These are phyloP conservation scores for Azemiops feae DNA, from an alignment of 2,113 vertebrate species.

Conservation along the genomic window DNA sequence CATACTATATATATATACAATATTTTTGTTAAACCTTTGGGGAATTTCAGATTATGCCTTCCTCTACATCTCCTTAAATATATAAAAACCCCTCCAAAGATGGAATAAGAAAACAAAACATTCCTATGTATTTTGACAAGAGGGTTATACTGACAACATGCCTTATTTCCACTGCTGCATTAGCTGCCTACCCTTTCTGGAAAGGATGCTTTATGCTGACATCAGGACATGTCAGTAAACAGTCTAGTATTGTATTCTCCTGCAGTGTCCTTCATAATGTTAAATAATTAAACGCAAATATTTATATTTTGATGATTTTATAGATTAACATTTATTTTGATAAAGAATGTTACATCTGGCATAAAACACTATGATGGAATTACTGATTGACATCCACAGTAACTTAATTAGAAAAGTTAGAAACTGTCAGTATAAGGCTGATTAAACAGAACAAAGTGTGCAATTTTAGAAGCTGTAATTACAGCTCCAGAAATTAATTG, in stretches of 20 bases:
- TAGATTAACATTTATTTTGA: conserved; percentile 50
- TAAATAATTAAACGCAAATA: conserved; percentile 47
- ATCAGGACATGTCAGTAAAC: not conserved
- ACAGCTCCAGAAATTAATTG: conserved; percentile 42
- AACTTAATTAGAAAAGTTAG: conserved; percentile 61
- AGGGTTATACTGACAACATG: not conserved
- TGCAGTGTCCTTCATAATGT: conserved; percentile 8
- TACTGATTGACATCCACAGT: conserved; percentile 53
- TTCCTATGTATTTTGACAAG: not conserved
- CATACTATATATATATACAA: no score
- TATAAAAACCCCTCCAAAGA: no score
- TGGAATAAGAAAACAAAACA: no score
- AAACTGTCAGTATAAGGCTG: conserved; percentile 51
- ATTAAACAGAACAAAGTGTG: conserved; percentile 48
- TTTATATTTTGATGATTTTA: conserved; percentile 40
- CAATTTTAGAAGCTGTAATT: conserved; percentile 55
- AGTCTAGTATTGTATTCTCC: not conserved
- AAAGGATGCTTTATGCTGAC: not conserved
- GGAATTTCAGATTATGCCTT: no score
- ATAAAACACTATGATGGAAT: conserved; percentile 47
- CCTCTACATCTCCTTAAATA: no score
- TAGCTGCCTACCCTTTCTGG: not conserved
- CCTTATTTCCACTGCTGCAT: not conserved
- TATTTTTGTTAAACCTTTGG: no score
- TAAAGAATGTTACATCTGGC: conserved; percentile 49